These are phyloP conservation scores for Sycobia sp. DNA, from an alignment of 1,140 invertebrate species.

Conservation along the genomic window DNA sequence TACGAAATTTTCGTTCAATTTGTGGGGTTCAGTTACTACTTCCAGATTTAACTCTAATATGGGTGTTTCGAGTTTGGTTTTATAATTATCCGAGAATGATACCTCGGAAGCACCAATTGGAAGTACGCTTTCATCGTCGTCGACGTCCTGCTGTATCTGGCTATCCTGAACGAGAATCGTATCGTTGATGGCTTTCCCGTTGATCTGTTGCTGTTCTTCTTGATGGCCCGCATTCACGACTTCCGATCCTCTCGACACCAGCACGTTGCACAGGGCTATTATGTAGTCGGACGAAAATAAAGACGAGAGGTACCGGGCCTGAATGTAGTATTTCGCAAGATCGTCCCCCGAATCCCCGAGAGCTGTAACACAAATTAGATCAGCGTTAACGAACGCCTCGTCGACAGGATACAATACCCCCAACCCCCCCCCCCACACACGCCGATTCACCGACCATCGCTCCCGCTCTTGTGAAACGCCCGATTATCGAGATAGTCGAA, in stretches of 20 bases:
- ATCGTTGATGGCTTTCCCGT: constrained; percentile 11
- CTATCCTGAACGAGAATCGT: constrained; percentile 7
- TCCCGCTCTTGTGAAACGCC: too few species aligned
- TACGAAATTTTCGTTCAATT: constrained; percentile 36
- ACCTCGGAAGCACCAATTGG: background rate
- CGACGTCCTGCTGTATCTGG: background rate
- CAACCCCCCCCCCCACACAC: too few species aligned
- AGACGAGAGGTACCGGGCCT: constrained; percentile 61
- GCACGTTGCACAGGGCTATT: constrained; percentile 76
- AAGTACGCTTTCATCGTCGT: constrained; percentile 2
- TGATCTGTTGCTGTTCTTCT: background rate
- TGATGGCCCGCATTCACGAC: constrained; percentile 17
- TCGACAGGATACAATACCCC: too few species aligned
- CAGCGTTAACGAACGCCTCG: too few species aligned
- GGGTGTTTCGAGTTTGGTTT: constrained; percentile 21
- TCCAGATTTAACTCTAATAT: constrained; percentile 25
- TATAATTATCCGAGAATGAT: background rate
- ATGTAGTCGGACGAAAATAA: constrained; percentile 71
- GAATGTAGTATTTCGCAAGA: constrained; percentile 25
- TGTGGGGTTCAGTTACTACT: constrained; percentile 18
- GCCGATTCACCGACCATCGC: too few species aligned
- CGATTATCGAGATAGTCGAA: background rate
- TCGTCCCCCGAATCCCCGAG: background rate
- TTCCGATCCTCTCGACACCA: constrained; percentile 64
- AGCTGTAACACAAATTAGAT: background rate